Evolutionary conservation across 2,113 vertebrate species (phyloP).

Genomic region (Epinephelus fuscoguttatus): DNA sequence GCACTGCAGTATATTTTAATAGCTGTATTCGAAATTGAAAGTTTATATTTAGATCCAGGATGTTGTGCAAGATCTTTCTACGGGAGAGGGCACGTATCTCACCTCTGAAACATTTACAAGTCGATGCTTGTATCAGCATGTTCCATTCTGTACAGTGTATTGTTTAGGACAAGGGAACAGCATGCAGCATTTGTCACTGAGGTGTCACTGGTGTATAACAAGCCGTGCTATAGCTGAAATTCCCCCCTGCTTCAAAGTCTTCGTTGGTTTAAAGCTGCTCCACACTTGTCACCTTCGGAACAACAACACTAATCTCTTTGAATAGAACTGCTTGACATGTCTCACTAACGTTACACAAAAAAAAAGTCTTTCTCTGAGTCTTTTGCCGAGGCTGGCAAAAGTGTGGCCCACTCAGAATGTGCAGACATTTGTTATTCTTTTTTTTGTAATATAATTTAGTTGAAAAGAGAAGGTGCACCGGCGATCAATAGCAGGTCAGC

Average conservation of each 20-base stretch:
- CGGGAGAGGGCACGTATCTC: conserved; percentile 30
- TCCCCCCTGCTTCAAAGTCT: conserved; percentile 33
- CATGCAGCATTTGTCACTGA: conserved; percentile 66
- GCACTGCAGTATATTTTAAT: conserved; percentile 52
- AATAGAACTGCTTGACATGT: conserved; percentile 52
- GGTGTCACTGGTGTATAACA: conserved; percentile 61
- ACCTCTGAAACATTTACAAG: conserved; percentile 61
- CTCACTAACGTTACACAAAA: conserved; percentile 13
- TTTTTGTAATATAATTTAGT: conserved; percentile 84
- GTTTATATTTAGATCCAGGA: conserved; percentile 66
- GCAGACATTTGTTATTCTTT: conserved; percentile 77
- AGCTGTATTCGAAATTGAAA: conserved; percentile 53
- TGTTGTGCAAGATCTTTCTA: conserved; percentile 26
- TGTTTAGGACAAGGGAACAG: conserved; percentile 65
- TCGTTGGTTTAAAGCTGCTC: conserved; percentile 53
- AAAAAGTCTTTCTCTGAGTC: conserved; percentile 25
- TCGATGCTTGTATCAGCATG: conserved; percentile 67
- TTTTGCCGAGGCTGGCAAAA: conserved; percentile 65
- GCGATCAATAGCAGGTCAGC: conserved; percentile 84
- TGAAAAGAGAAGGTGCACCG: conserved; percentile 80
- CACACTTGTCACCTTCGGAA: conserved; percentile 67
- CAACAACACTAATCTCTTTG: conserved; percentile 59
- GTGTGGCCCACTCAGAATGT: conserved; percentile 32
- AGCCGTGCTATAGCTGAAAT: conserved; percentile 48
- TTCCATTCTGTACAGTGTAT: conserved; percentile 45